Base-by-base conservation (phyloP, 1,140 invertebrate species). In the Drosophila subpulchrella region DNA sequence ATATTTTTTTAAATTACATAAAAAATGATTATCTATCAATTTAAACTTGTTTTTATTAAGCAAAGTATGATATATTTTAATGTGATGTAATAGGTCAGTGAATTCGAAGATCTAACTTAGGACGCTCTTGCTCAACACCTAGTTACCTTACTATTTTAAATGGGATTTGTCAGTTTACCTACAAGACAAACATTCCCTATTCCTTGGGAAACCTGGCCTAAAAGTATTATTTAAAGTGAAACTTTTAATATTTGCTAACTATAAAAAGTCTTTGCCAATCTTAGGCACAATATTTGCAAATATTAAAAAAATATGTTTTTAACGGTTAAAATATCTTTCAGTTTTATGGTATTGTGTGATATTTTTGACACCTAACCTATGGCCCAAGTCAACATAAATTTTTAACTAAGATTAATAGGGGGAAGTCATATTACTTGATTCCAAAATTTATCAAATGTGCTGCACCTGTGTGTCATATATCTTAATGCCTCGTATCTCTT, bases 401-500 rank as follows among this genome's bases (percentile, higher is more conserved):
- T 39, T 6, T 15, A 11, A 27, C 1, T 6, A 7, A 10, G 13
- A 32, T 32, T n/a, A 46, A 1, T 4, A 11, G 0, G 4, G 4
- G 7, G 17, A 12, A 24, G 20, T 12, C 11, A 46, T 0, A 2
- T 12, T 24, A 24, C 39, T 34, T 20, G 13, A n/a, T 12, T 54
- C 0, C 2, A 44, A 47, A 13, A 24, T 15, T 36, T 27, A 32
- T 53, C 4, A 53, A 34, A 15, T 7, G 11, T 3, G 20, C 15
- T 6, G 7, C 34, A 44, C 12, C n/a, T 34, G 38, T 46, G 2
- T 17, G 17, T n/a, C 30, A 41, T 60, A 2, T 72, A 72, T 42
- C 20, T 54, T 15, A 17, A 38, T 44, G 7, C 12, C 39, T 60
- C 8, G 17, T 41, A 47, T 66, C 47, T 60, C 56, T 94, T 94